Percentiles rank a stretch among this genome's conserved stretches.
These are phyloP conservation scores for Aplysina aerophoba DNA, from an alignment of 37 sponge, comb jelly and placozoan species.

Conservation along the genomic window DNA sequence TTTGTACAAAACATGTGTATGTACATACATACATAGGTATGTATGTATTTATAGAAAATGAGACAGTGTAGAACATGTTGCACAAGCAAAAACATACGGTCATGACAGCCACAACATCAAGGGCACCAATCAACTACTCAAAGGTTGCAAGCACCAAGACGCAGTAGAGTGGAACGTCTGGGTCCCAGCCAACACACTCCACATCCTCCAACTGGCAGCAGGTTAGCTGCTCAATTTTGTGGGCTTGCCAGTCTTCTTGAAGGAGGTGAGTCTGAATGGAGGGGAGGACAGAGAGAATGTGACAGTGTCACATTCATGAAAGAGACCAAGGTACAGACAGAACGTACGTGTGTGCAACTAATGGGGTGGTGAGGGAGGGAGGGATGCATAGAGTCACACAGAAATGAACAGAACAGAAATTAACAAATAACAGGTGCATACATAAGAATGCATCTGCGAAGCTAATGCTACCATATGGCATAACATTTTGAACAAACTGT, in stretches of 20 bases:
- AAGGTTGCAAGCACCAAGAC: constrained; percentile 57
- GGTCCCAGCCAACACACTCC: constrained; percentile 44
- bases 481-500: too few relatives aligned
- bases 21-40: background rate
- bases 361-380: background rate
- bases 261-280: constrained; percentile 61
- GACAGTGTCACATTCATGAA: too few relatives aligned
- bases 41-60: too few relatives aligned
- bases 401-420: too few relatives aligned
- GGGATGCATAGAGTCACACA: background rate
- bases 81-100: too few relatives aligned
- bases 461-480: too few relatives aligned
- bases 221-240: constrained; percentile 54
- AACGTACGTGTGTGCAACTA: too few relatives aligned
- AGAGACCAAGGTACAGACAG: background rate
- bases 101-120: background rate
- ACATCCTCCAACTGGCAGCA: constrained; percentile 52
- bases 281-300: background rate
- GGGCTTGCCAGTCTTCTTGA: constrained; percentile 63
- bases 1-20: too few relatives aligned
- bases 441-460: too few relatives aligned
- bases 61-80: too few relatives aligned
- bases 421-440: too few relatives aligned
- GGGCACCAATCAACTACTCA: too few relatives aligned
- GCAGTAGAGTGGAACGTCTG: constrained; percentile 63